Base-by-base conservation (phyloP, 1,140 invertebrate genomes). In the Piezodorus guildinii region DNA sequence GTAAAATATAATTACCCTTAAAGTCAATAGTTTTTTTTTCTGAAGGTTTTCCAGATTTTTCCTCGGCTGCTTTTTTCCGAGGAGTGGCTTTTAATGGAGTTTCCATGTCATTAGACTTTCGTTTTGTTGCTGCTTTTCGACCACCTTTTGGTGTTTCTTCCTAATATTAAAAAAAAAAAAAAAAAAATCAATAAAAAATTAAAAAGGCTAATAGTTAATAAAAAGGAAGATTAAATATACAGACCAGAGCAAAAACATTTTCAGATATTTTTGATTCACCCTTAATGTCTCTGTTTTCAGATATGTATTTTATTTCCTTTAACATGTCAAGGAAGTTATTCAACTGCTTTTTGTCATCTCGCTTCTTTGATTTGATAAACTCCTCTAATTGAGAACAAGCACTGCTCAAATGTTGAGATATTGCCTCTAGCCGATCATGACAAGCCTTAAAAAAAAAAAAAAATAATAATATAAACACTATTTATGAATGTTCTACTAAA, bases 1-100 rank as follows among this genome's bases (percentile, higher is more conserved):
- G 2, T 12, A 39, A 10, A 10, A 12, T 39, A 39, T 12, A 39
- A 39, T 39, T 39, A 60, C 30, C 58, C 15, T 60, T 60, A 23
- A 60, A 60, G n/a, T 60, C 58, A 10, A 17, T 60, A 1, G 30
- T 17, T 12, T 43, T 44, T 25, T 60, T 60, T 60, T 60, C 58
- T 34, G 30, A n/a, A 4, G 25, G n/a, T 25, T 60, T 60, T 39
- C 17, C 30, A 30, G 16, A 16, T 23, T 60, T 60, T 39, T 60
- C 58, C 43, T 60, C 58, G 43, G 62, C 49, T 25, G 46, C 23
- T n/a, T 23, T 56, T 23, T 56, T 56, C 1, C 52, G 52, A 56
- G 52, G 52, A 25, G 52, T 56, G 16, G 51, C 62, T 63, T 63
- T 63, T n/a, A 52, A 19, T 52, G 62, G 62, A 4, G 62, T 63